Percentiles rank a stretch among this genome's conserved stretches.
phyloP scores from a whole-genome alignment of 2,113 vertebrate genomes.

The Cochlearius cochlearius region DNA sequence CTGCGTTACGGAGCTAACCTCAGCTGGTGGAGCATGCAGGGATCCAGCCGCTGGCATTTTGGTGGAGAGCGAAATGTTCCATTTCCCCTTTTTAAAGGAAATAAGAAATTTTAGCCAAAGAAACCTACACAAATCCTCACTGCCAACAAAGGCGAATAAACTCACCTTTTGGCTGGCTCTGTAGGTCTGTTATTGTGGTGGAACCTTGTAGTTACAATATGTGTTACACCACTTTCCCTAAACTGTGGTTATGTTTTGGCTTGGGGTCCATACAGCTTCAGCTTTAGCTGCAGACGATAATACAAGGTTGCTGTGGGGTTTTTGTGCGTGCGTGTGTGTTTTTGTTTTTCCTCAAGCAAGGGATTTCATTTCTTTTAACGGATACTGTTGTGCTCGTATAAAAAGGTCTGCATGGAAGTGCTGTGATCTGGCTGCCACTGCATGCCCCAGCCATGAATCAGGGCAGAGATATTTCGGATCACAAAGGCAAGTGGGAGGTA shows the following conservation, averaged over 20 bases:
- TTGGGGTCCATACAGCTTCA: not conserved
- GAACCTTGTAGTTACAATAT: not conserved
- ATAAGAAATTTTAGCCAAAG: not conserved
- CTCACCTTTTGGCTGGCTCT: not conserved
- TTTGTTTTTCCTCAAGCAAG: not conserved
- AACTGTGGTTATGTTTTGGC: not conserved
- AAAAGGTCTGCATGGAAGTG: slow-evolving; percentile 16
- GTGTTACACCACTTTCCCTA: not conserved
- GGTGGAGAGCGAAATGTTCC: not conserved
- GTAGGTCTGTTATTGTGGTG: not conserved
- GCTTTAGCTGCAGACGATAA: not conserved
- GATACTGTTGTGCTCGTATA: not conserved
- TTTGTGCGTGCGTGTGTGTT: rapidly evolving
- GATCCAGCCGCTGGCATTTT: not conserved
- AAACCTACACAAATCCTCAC: not conserved
- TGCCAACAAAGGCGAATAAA: not conserved
- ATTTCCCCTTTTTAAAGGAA: not conserved
- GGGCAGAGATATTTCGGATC: not conserved
- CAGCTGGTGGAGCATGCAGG: not conserved
- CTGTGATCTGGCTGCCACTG: slow-evolving; percentile 44
- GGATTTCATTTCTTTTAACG: not conserved
- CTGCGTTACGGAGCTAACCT: not conserved
- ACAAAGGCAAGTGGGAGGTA: slow-evolving; percentile 44
- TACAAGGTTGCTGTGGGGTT: not conserved
- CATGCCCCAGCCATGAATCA: slow-evolving; percentile 11